Base-by-base conservation (phyloP, 92 coral and sea anemone genomes). In the Phenganax subtilis region DNA sequence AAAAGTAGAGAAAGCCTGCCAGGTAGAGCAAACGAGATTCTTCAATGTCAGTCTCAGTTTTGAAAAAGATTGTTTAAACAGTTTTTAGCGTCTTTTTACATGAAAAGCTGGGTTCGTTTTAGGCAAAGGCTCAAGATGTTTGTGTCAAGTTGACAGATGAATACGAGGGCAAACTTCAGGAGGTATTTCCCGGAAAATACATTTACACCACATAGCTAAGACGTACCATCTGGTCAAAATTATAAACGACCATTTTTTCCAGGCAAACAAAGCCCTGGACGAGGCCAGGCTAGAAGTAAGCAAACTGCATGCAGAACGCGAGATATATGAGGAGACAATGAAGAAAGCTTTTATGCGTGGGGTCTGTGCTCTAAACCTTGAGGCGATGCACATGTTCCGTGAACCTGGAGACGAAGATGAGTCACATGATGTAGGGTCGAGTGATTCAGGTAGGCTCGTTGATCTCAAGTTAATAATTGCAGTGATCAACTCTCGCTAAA, bases 301-400 rank as follows among this genome's bases (percentile, higher is more conserved):
- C 16, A 87, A 82, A 25, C 89, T 93, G 61, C 98, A 91, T 74
- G 92, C 98, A 6, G 92, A 93, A 59, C 91, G 98, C 52, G 97
- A 91, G 51, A 86, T 87, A 51, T 93, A 93, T 81, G 98, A 93
- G 79, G 98, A 93, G 83, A 93, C 98, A 10, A 93, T 93, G 98
- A 93, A 93, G 88, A 93, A 93, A 58, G 98, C 98, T 1, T 93
- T 93, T 75, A 93, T 93, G 98, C 82, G 98, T 31, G 98, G 98
- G 52, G 98, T 93, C 61, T 93, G 98, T 77, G 98, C 98, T 3
- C 85, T 93, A 80, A 93, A 93, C 52, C 91, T 93, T 10, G 98
- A 93, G 65, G 98, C 98, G 77, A 93, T 93, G 98, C 89, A 88
- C 12, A 93, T 93, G 98, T 93, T 93, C 63, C 77, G 88, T 14